Percentiles rank a stretch among this genome's conserved stretches.
Evolutionary conservation across 1,140 invertebrate species (phyloP).

Genomic region (Drosophila quadrilineata): DNA sequence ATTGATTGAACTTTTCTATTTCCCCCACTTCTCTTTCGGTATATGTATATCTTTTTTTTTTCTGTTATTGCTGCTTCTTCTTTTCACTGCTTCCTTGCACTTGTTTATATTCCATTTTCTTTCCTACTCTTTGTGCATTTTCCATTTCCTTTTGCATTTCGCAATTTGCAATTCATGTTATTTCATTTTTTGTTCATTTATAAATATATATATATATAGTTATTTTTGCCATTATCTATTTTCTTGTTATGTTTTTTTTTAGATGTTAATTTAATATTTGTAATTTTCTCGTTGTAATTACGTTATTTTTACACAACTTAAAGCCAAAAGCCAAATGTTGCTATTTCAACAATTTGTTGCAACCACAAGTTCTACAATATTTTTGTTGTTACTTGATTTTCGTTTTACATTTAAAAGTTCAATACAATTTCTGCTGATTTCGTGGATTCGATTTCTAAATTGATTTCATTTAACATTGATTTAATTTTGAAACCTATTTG

Average conservation of each 20-base stretch:
- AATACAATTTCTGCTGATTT: no score
- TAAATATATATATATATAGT: background rate
- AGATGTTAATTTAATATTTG: slow-evolving; percentile 14
- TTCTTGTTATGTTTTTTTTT: background rate
- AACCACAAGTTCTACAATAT: background rate
- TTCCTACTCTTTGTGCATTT: background rate
- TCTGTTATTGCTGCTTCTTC: no score
- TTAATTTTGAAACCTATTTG: slow-evolving; percentile 71
- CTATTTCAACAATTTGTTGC: slow-evolving; percentile 2
- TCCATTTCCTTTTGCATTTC: no score
- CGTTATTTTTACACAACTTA: no score
- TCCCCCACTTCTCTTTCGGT: background rate
- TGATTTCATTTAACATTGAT: no score
- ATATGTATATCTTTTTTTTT: background rate
- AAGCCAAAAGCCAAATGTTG: no score
- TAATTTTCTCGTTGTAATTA: background rate
- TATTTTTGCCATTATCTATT: background rate
- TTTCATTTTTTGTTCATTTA: background rate
- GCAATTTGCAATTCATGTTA: no score
- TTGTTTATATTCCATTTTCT: background rate
- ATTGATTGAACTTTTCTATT: background rate
- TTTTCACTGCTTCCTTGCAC: background rate
- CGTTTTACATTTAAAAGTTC: no score
- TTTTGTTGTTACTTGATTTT: slow-evolving; percentile 1
- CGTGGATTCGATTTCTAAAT: no score